Evolutionary conservation across 2,113 vertebrate genomes (phyloP).

Genomic region (Myrmophylax atrothorax): DNA sequence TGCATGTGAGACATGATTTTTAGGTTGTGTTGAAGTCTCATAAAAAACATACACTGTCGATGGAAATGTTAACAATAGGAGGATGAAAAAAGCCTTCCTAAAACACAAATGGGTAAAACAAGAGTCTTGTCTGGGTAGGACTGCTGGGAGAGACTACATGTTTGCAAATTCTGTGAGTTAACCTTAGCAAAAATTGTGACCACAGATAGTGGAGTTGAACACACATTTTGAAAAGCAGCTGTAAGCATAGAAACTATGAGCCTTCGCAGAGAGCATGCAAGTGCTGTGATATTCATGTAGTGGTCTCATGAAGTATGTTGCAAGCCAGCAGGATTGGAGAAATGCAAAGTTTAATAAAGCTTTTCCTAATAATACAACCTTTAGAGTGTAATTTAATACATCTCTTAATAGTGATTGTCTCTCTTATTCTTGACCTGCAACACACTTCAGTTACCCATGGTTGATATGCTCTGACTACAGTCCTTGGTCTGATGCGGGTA

Average conservation of each 20-base stretch:
- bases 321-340: background rate
- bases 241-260: background rate
- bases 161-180: background rate
- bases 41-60: background rate
- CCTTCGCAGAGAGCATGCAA: background rate
- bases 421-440: background rate
- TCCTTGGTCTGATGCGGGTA: background rate
- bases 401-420: background rate
- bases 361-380: background rate
- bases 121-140: background rate
- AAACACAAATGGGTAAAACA: background rate
- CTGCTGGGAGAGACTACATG: background rate
- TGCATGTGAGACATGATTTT: background rate
- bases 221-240: background rate
- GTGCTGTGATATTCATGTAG: accelerated
- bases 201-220: background rate
- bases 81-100: background rate
- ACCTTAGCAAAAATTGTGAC: background rate
- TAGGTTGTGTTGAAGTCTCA: background rate
- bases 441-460: background rate
- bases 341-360: background rate
- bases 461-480: background rate
- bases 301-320: background rate
- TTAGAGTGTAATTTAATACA: background rate
- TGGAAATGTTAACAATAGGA: background rate